Evolutionary conservation across 2,888 invertebrate genomes (phyloP).

Genomic region (Kryphioiulus occultus): DNA sequence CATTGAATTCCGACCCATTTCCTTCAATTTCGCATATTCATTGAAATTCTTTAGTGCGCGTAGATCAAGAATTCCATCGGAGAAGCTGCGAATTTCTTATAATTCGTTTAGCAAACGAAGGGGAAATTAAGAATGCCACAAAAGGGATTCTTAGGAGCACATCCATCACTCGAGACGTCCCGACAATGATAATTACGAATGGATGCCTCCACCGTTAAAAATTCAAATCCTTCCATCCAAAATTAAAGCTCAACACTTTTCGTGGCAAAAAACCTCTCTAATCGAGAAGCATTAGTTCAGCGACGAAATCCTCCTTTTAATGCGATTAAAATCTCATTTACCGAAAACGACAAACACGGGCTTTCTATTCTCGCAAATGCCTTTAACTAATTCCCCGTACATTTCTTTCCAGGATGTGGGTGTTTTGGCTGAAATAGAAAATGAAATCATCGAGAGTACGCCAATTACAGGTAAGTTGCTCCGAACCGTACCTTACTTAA

Average conservation of each 20-base stretch:
- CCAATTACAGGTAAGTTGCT: slow-evolving; percentile 6
- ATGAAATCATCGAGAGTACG: neutral
- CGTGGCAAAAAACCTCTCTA: neutral
- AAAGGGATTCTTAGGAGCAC: neutral
- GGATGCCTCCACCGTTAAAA: neutral
- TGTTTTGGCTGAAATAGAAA: slow-evolving; percentile 13
- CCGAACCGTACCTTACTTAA: neutral
- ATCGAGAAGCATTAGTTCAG: neutral
- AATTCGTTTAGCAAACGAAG: slow-evolving; percentile 24
- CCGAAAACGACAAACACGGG: neutral
- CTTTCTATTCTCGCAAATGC: neutral
- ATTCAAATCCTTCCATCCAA: neutral
- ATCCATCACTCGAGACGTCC: neutral
- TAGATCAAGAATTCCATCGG: neutral
- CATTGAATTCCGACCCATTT: neutral
- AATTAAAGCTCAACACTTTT: neutral
- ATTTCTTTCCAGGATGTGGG: neutral
- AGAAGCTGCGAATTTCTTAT: neutral
- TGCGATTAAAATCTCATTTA: neutral
- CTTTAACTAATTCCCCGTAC: neutral
- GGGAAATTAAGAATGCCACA: neutral
- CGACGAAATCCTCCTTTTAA: neutral
- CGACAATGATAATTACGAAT: neutral
- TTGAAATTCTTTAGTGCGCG: neutral
- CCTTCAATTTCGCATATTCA: neutral